These are phyloP conservation scores for Macaca mulatta DNA, from an alignment of 2,113 vertebrate species.

Conservation along the genomic window DNA sequence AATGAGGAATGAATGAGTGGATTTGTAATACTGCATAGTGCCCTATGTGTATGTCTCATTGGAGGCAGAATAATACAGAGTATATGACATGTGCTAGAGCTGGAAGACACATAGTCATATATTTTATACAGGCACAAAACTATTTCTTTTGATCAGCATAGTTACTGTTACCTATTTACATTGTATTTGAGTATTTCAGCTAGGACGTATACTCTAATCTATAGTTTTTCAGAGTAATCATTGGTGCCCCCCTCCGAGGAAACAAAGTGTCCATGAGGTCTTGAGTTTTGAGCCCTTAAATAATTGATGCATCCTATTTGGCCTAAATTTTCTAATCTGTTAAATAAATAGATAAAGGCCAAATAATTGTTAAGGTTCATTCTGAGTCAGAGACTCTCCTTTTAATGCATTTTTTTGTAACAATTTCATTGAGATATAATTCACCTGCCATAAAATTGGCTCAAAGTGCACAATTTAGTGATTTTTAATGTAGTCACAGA, in stretches of 20 bases:
- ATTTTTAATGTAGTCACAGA: neutral
- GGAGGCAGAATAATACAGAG: neutral
- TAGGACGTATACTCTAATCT: neutral
- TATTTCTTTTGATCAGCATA: neutral
- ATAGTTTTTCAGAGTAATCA: neutral
- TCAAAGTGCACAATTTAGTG: neutral
- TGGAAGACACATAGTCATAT: neutral
- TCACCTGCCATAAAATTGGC: neutral
- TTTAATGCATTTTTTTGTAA: neutral
- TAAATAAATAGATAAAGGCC: neutral
- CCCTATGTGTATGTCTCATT: fast-evolving
- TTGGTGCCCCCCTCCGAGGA: fast-evolving
- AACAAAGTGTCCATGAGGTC: neutral
- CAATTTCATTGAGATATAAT: neutral
- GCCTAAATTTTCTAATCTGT: neutral
- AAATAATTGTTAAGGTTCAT: neutral
- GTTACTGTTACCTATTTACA: neutral
- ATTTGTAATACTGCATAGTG: neutral
- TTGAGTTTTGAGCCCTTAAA: neutral
- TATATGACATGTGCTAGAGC: neutral
- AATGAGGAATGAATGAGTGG: neutral
- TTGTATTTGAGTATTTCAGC: neutral
- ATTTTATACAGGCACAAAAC: neutral
- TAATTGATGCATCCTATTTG: neutral
- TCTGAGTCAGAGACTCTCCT: neutral